Base-by-base conservation (phyloP, 2,888 invertebrate species). In the Labia minor region DNA sequence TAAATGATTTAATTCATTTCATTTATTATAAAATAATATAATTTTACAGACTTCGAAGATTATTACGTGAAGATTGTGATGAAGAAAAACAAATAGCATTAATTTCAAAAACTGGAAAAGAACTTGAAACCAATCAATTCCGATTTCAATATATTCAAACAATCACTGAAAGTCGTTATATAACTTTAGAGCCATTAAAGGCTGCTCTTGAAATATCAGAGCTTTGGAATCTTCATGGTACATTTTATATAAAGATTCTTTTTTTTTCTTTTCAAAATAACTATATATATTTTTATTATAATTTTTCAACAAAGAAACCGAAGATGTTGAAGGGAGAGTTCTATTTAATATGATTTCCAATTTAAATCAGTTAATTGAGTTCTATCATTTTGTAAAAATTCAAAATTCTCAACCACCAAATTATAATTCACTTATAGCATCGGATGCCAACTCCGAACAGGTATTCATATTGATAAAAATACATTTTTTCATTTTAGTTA, bases 121-220 rank as follows among this genome's bases (percentile, higher is more conserved):
- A 87, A 73, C 77, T 92, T 65, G 85, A 86, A 76, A 91, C 90
- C 0, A 77, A 83, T 62, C 89, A 90, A 73, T 81, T 90, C 61
- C 85, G 85, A 68, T 81, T 85, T 69, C 88, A 90, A 74, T 86
- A 85, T 66, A 74, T 90, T 64, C 89, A 90, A 75, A 82, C 88
- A 79, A 76, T 92, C 69, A 79, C 85, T 65, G 81, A 80, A 68
- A 86, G 84, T 73, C 86, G 85, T 75, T 83, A 85, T 70, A 78
- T 86, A 37, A 80, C 84, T 11, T 83, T 86, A 0, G 81, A 84
- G 71, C 78, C 86, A 62, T 78, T 89, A 20, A 78, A 84, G 68
- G 74, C 77, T 76, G 82, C 76, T 71, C 80, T 76, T 10, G 10
- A 63, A 61, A 21, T 21, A 26, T 21, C 19, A 14, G 1, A 3